Evolutionary conservation across 2,113 vertebrate genomes (phyloP), one percentile per base, ranked within the genome.

Genomic region (Rhizomys pruinosus): DNA sequence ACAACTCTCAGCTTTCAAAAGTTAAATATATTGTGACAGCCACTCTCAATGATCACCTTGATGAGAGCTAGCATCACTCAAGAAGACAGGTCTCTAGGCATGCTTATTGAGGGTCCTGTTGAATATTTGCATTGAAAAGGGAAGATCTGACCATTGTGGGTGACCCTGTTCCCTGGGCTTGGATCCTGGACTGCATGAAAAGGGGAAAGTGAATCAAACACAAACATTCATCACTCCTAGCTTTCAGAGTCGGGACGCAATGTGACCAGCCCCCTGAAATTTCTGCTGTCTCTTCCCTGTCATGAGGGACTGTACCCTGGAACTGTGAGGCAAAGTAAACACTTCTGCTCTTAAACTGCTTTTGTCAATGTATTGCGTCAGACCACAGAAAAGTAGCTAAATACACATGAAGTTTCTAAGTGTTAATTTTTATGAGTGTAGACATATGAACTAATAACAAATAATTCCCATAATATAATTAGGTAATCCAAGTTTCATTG

Each of bases 381-480:
- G 15, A 74, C 23, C 72, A 74, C 39, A 44, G 72, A 74, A 44
- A 74, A 74, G 72, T 74, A 44, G 44, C 25, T 44, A 74, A 74
- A 74, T 25, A 64, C 44, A 32, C 64, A 34, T 47, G 73, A 94
- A 86, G 8, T 1, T 81, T 9, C 23, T 73, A 64, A 59, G 63
- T 82, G 22, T 85, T 88, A n/a, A 66, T 64, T 90, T 85, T 42
- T 80, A 25, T 69, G 16, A 73, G 86, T 81, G 37, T 63, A 68
- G 29, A 17, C 17, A 64, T 37, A 77, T 73, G 47, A 52, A 52
- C 47, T 78, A 82, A 94, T 93, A 77, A 76, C 72, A 69, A 85
- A 68, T 5, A 34, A 78, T 73, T 76, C 81, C 32, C 85, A 8
- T 47, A 82, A 37, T 61, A 71, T 77, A 79, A 68, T 5, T 74